Evolutionary conservation across 2,888 invertebrate genomes (phyloP).

Genomic region (Sinodicranocentrus sp.): DNA sequence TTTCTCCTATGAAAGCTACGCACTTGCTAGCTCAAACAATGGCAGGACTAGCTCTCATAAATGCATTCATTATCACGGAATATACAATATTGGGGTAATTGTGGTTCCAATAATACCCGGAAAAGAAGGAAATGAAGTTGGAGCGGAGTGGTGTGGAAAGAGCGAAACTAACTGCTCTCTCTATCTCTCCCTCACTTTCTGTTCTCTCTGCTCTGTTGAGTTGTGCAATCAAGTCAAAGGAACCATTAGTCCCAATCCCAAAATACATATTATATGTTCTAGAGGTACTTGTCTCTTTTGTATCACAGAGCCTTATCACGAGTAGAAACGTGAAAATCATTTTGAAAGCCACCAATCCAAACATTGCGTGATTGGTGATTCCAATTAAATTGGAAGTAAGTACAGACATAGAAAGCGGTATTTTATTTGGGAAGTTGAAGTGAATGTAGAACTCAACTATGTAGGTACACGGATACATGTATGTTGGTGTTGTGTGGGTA

Average conservation of each 20-base stretch:
- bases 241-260: constrained; percentile 51
- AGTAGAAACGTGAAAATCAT: constrained; percentile 50
- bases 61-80: constrained; percentile 29
- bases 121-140: neutral
- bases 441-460: no score
- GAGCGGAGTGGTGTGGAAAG: constrained; percentile 6
- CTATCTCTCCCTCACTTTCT: neutral
- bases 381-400: constrained; percentile 54
- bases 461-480: no score
- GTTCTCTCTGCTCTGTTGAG: neutral
- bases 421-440: constrained; percentile 2
- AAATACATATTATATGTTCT: constrained; percentile 4
- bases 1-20: neutral
- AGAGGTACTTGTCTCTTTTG: constrained; percentile 56
- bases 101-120: constrained; percentile 1
- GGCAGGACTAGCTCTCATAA: constrained; percentile 11
- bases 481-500: no score
- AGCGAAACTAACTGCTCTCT: neutral
- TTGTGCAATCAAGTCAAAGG: constrained; percentile 31
- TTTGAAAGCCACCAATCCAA: constrained; percentile 55
- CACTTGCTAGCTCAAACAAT: no score
- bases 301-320: constrained; percentile 28
- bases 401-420: neutral
- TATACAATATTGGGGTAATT: constrained; percentile 4
- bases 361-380: constrained; percentile 66